phyloP scores from a whole-genome alignment of 2,797 vertebrate genomes.

The Esox masquinongy region DNA sequence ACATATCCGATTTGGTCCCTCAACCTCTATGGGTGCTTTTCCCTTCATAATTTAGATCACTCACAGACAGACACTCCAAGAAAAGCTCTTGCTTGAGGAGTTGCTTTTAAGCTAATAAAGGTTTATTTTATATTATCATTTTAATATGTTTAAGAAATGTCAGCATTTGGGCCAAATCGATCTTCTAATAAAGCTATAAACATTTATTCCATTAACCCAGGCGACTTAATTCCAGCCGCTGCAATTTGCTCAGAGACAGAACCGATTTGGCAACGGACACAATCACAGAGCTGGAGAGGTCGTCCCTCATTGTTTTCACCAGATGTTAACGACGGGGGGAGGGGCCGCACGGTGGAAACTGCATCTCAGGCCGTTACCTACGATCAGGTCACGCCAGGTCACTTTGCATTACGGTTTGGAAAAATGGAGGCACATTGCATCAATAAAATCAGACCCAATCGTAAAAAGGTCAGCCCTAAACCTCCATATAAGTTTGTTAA shows the following conservation, averaged over 20 bases:
- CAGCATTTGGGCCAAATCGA: neutral
- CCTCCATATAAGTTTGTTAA: conserved; percentile 40
- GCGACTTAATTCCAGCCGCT: neutral
- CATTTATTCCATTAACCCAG: neutral
- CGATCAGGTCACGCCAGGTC: conserved; percentile 56
- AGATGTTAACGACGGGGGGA: conserved; percentile 67
- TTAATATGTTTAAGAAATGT: no score
- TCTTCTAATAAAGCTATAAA: neutral
- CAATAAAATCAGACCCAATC: conserved; percentile 58
- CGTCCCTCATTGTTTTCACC: conserved; percentile 46
- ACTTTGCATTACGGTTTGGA: conserved; percentile 56
- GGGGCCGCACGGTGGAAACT: conserved; percentile 54
- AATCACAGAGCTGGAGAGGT: conserved; percentile 31
- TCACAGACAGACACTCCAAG: no score
- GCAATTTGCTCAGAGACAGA: conserved; percentile 18
- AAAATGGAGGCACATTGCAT: conserved; percentile 63
- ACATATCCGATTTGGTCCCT: no score
- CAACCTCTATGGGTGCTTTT: no score
- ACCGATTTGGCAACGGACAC: conserved; percentile 18
- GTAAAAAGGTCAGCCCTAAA: conserved; percentile 56
- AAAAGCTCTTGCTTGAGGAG: no score
- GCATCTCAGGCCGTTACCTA: conserved; percentile 57
- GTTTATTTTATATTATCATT: no score
- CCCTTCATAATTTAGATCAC: no score
- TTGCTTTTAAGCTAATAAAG: no score